A percentile compares a stretch with the other conserved stretches of the same genome.
Conservation (phyloP, 2,113 vertebrate genomes). For the Hypanus sabinus region DNA sequence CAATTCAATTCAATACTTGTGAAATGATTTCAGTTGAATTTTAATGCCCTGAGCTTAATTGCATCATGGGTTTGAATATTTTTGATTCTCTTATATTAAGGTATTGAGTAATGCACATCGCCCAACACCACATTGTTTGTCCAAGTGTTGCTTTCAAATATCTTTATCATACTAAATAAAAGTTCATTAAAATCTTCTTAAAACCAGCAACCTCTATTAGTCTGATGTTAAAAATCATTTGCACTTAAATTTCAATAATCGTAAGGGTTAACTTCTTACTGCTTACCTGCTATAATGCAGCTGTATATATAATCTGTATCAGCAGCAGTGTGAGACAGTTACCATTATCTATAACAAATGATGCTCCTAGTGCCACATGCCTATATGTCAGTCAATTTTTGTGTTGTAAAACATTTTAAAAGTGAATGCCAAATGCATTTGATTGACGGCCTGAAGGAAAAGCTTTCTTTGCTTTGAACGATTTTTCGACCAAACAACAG, state of each 20-base stretch:
- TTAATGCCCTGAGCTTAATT: neutral
- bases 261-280: neutral
- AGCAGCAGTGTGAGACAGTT: neutral
- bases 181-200: neutral
- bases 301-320: neutral
- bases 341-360: neutral
- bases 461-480: neutral
- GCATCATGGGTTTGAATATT: neutral
- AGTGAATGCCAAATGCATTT: neutral
- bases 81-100: neutral
- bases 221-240: neutral
- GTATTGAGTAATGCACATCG: neutral
- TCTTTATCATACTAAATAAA: neutral
- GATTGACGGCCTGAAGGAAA: neutral
- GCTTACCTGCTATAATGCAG: neutral
- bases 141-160: neutral
- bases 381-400: neutral
- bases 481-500: too few species aligned
- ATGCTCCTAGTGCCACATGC: neutral
- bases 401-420: neutral
- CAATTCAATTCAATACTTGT: neutral
- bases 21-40: neutral
- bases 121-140: neutral
- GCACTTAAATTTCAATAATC: neutral
- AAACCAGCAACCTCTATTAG: neutral